Percentiles rank a stretch among this genome's conserved stretches.
These are phyloP conservation scores for Phyllostomus discolor DNA, from an alignment of 2,113 vertebrate genomes.

Conservation along the genomic window DNA sequence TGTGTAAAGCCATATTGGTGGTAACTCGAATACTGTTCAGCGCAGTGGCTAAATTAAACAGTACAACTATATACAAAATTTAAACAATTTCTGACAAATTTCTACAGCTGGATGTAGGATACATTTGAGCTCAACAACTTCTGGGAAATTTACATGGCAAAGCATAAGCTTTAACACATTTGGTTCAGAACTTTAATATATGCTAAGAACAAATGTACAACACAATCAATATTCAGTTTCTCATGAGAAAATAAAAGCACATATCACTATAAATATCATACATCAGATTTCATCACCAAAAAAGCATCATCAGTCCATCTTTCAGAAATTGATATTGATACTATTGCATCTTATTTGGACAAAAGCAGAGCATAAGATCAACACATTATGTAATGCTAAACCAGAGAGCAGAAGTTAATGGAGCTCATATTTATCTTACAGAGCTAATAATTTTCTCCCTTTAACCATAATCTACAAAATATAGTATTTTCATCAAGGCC, in stretches of 20 bases:
- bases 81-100: slow-evolving; percentile 83
- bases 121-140: slow-evolving; percentile 83
- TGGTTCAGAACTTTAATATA: slow-evolving; percentile 81
- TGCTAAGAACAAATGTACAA: slow-evolving; percentile 80
- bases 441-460: slow-evolving; percentile 77
- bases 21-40: slow-evolving; percentile 86
- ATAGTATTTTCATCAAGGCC: slow-evolving; percentile 84
- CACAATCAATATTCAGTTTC: slow-evolving; percentile 83
- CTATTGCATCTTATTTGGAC: slow-evolving; percentile 73
- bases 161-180: slow-evolving; percentile 82
- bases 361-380: slow-evolving; percentile 74
- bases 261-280: slow-evolving; percentile 76
- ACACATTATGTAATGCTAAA: slow-evolving; percentile 71
- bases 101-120: slow-evolving; percentile 82
- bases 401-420: slow-evolving; percentile 74
- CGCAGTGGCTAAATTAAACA: slow-evolving; percentile 85
- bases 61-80: slow-evolving; percentile 86
- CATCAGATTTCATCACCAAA: slow-evolving; percentile 76
- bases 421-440: slow-evolving; percentile 75
- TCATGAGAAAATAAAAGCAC: slow-evolving; percentile 79
- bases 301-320: slow-evolving; percentile 65
- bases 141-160: slow-evolving; percentile 81
- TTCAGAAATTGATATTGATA: slow-evolving; percentile 74
- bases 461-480: slow-evolving; percentile 81
- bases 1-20: slow-evolving; percentile 85